These are phyloP conservation scores for Turnix velox DNA, from an alignment of 2,113 vertebrate genomes.

Conservation along the genomic window DNA sequence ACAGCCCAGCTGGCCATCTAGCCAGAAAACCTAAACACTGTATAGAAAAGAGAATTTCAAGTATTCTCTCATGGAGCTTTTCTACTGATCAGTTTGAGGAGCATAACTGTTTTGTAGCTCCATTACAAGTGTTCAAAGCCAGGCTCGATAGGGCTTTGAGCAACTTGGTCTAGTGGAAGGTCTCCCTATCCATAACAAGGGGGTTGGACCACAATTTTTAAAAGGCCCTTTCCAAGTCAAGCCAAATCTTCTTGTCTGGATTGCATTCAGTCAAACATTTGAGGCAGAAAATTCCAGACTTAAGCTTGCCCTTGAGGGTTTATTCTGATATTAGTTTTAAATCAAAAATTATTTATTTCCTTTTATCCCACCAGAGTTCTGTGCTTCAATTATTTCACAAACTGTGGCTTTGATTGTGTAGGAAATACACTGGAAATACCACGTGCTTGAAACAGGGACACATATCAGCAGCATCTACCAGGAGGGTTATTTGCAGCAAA, in stretches of 20 bases:
- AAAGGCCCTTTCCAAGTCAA: neutral
- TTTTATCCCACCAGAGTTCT: neutral
- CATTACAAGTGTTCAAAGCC: neutral
- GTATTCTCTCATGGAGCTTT: neutral
- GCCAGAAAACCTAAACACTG: neutral
- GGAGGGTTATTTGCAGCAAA: neutral
- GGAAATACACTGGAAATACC: neutral
- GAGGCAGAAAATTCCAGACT: neutral
- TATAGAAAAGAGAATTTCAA: neutral
- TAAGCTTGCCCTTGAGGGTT: neutral
- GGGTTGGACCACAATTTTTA: neutral
- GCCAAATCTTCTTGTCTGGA: neutral
- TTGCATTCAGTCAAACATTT: neutral
- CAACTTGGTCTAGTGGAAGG: neutral
- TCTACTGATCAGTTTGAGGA: neutral
- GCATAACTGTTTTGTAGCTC: neutral
- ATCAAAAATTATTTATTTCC: neutral
- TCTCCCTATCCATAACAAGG: no score
- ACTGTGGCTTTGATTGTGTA: neutral
- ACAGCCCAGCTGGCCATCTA: neutral
- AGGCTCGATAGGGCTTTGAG: rapidly evolving
- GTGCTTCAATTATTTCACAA: neutral
- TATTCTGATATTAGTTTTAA: neutral
- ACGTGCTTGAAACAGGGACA: neutral
- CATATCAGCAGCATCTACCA: neutral